Evolutionary conservation across 2,888 invertebrate genomes (phyloP), one percentile per base, ranked within the genome.

Genomic region (Polia nebulosa): DNA sequence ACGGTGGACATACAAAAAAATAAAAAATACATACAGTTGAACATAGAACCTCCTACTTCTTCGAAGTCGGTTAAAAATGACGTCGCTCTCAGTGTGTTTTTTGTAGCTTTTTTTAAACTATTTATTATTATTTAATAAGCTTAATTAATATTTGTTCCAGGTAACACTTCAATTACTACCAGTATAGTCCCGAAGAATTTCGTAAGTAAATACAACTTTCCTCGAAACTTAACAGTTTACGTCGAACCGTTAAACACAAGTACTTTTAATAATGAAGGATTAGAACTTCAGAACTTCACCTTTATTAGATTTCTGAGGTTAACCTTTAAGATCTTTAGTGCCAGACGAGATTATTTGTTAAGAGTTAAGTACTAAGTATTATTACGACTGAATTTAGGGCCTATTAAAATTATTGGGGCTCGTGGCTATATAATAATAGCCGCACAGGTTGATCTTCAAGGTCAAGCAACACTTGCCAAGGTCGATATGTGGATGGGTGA

Each of bases 191-290:
- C 11, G 25, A 67, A 66, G 22, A 39, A 27, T 45, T 75, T 53
- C 17, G 76, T 67, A 75, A 69, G 52, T 67, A 32, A 29, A 75
- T n/a, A 47, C 13, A 66, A 39, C 32, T 75, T 75, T 66, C 4
- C 0, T 6, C 25, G 20, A 75, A 22, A 66, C 27, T 39, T 20
- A 27, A 20, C 27, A 41, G 41, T 78, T 72, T 7, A n/a, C 39
- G 22, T 41, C n/a, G 20, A 78, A 47, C 22, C 51, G 27, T 71
- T 61, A 53, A 55, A 55, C 52, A 45, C 29, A 71, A 72, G 29
- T 56, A 45, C 44, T 34, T 47, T 52, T 63, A 32, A 56, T 78
- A 51, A 65, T 59, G 20, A 57, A 8, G 36, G 55, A 51, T 51
- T 34, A 56, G 13, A 49, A 56, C 51, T 59, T 59, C 27, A 34